phyloP scores from a whole-genome alignment of 2,113 vertebrate genomes.

The Laterallus jamaicensis region DNA sequence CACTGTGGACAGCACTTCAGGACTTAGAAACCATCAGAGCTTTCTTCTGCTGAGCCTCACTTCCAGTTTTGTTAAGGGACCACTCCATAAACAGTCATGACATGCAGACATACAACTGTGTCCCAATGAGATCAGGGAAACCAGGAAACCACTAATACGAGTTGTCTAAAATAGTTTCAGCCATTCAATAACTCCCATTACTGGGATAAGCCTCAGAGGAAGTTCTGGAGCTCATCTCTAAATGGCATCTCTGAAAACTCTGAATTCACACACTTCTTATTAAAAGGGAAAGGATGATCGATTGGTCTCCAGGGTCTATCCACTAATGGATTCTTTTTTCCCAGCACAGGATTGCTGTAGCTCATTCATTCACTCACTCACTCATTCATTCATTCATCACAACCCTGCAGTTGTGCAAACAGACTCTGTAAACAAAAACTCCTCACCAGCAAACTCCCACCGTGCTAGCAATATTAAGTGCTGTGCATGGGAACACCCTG shows the following conservation, averaged over 20 bases:
- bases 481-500: not conserved
- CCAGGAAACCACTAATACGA: not conserved
- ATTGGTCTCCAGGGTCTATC: not conserved
- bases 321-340: not conserved
- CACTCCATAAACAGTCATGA: not conserved
- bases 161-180: not conserved
- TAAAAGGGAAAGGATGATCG: not conserved
- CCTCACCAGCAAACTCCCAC: slow-evolving; percentile 22
- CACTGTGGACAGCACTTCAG: not conserved
- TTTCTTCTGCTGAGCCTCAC: not conserved
- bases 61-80: not conserved
- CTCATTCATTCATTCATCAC: not conserved
- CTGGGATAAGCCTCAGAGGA: not conserved
- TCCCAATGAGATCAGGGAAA: not conserved
- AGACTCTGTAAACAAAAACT: slow-evolving; percentile 47
- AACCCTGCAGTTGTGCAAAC: not conserved
- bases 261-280: not conserved
- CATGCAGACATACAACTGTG: not conserved
- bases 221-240: not conserved
- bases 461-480: not conserved
- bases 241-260: not conserved
- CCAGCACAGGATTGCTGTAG: not conserved
- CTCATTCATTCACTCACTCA: slow-evolving; percentile 5
- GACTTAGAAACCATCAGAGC: not conserved
- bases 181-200: not conserved